phyloP scores from a whole-genome alignment of 2,797 vertebrate genomes.

The Etheostoma perlongum region DNA sequence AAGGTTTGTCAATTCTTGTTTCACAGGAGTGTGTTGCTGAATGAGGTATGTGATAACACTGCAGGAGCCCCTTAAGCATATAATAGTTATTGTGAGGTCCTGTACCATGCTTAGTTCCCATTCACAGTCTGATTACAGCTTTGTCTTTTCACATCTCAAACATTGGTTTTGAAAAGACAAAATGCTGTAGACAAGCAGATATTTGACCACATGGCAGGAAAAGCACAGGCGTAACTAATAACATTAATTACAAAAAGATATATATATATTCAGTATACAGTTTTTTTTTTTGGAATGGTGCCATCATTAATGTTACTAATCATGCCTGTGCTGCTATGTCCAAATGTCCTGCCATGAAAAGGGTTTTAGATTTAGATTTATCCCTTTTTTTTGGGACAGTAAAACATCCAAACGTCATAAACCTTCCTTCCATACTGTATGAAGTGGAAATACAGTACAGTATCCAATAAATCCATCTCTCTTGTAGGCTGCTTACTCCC shows the following conservation, averaged over 20 bases:
- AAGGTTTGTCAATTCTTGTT: neutral
- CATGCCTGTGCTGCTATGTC: neutral
- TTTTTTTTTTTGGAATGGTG: neutral
- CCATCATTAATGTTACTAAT: neutral
- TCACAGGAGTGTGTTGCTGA: neutral
- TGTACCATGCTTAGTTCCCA: neutral
- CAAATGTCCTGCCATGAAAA: neutral
- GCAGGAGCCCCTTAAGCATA: neutral
- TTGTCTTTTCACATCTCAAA: constrained; percentile 9
- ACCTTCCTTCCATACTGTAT: neutral
- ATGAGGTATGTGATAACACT: neutral
- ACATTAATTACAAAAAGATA: neutral
- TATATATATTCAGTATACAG: no score
- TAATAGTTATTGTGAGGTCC: constrained; percentile 14
- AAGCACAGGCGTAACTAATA: neutral
- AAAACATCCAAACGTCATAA: neutral
- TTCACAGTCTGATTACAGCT: neutral
- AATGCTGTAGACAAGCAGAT: neutral
- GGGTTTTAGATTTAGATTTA: neutral
- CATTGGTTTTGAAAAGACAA: neutral
- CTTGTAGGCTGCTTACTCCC: neutral
- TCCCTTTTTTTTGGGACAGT: neutral
- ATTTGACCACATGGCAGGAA: neutral
- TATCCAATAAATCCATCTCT: no score
- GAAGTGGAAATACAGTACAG: neutral